phyloP scores from a whole-genome alignment of 2,113 vertebrate species.

The Nymphicus hollandicus region DNA sequence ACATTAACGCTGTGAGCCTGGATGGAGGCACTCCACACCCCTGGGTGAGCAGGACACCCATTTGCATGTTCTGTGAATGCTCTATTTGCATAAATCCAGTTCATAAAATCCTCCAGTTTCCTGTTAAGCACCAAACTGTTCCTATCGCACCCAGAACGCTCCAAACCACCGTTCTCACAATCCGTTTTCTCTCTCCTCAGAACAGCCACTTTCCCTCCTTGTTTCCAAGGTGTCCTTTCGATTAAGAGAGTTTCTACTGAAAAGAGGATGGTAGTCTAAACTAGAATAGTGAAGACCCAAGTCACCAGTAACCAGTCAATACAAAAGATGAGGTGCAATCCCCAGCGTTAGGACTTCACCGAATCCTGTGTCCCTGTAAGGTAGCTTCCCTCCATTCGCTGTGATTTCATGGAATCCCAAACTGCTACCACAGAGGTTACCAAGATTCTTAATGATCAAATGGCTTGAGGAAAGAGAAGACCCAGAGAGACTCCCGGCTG shows the following conservation, averaged over 20 bases:
- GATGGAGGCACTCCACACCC: neutral
- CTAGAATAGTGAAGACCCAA: neutral
- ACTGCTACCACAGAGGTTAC: neutral
- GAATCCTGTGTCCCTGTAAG: neutral
- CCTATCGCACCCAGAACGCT: neutral
- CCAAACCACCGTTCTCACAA: neutral
- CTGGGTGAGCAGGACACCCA: neutral
- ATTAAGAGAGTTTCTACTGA: neutral
- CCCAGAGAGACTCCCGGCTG: neutral
- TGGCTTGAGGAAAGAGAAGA: neutral
- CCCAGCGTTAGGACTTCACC: neutral
- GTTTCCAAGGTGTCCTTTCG: neutral
- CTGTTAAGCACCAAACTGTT: neutral
- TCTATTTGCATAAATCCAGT: neutral
- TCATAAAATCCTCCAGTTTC: neutral
- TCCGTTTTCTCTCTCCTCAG: neutral
- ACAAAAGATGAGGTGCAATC: too few species aligned
- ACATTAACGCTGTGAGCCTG: accelerated
- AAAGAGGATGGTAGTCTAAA: neutral
- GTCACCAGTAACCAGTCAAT: neutral
- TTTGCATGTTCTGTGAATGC: neutral
- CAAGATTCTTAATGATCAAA: neutral
- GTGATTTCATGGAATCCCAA: neutral
- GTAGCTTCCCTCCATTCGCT: neutral
- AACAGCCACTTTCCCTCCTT: neutral